phyloP scores from a whole-genome alignment of 1,140 invertebrate species.

The Drosophila hydei region DNA sequence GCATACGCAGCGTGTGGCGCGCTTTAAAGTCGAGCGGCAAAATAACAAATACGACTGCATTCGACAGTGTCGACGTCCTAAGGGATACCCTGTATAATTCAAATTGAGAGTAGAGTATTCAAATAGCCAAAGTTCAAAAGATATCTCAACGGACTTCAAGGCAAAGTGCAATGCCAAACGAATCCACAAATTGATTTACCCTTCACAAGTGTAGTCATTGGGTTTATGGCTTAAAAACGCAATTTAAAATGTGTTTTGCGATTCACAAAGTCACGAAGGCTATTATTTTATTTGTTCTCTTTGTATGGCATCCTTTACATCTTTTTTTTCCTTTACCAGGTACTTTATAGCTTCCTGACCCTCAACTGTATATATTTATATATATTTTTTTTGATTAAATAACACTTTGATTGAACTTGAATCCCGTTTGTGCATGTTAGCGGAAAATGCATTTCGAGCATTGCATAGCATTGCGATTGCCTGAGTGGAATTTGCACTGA shows the following conservation, averaged over 20 bases:
- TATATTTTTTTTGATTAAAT: not conserved
- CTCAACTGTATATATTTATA: not conserved
- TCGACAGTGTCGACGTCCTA: no score
- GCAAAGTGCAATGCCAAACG: no score
- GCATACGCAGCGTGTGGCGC: constrained; percentile 36
- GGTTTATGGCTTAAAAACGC: constrained; percentile 8
- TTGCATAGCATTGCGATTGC: no score
- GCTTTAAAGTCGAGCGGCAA: constrained; percentile 20
- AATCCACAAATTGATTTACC: not conserved
- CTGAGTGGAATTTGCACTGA: no score
- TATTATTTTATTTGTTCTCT: constrained; percentile 12
- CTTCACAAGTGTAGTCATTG: not conserved
- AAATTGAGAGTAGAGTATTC: no score
- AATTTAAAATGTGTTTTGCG: constrained; percentile 17
- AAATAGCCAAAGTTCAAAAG: no score
- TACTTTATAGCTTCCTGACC: not conserved
- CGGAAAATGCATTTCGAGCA: not conserved
- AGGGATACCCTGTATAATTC: no score
- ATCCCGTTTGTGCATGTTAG: not conserved
- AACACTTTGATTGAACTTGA: constrained; percentile 3
- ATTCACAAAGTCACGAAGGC: constrained; percentile 11
- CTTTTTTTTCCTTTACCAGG: not conserved
- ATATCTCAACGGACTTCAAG: no score
- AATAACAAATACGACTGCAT: not conserved
- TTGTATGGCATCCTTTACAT: not conserved